Evolutionary conservation across 2,888 invertebrate genomes (phyloP).

Genomic region (Eupithecia tripunctaria): DNA sequence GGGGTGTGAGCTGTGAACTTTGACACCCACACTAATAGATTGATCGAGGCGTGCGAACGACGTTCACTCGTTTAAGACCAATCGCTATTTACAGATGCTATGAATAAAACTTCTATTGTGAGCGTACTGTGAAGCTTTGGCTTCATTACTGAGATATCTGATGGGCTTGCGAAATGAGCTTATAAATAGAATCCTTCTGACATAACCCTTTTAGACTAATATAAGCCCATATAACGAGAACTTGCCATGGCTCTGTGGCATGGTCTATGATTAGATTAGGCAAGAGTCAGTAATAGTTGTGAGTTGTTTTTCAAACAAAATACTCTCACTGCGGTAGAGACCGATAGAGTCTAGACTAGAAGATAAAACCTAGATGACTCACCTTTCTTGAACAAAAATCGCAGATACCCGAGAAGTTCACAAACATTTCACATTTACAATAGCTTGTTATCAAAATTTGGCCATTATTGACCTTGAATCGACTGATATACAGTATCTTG

Average conservation of each 20-base stretch:
- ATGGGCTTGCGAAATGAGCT: constrained; percentile 20
- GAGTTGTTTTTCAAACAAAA: neutral
- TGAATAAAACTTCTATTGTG: constrained; percentile 37
- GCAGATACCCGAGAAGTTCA: neutral
- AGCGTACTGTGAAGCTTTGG: constrained; percentile 30
- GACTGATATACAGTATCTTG: neutral
- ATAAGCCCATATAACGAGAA: neutral
- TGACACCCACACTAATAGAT: constrained; percentile 67
- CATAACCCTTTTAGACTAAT: neutral
- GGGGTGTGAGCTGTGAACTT: constrained; percentile 65
- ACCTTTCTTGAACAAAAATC: neutral
- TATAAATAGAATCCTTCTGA: constrained; percentile 3
- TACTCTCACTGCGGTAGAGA: neutral
- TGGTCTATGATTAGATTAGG: neutral
- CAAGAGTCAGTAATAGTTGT: neutral
- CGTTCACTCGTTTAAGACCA: constrained; percentile 42
- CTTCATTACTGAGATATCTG: constrained; percentile 26
- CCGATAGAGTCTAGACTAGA: neutral
- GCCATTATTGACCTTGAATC: neutral
- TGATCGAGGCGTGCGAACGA: constrained; percentile 49
- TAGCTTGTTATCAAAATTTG: neutral
- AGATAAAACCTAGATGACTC: neutral
- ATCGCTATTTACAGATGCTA: constrained; percentile 41
- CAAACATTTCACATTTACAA: neutral
- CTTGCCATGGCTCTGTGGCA: neutral